phyloP scores from a whole-genome alignment of 1,140 invertebrate genomes.

The Eueides isabella region DNA sequence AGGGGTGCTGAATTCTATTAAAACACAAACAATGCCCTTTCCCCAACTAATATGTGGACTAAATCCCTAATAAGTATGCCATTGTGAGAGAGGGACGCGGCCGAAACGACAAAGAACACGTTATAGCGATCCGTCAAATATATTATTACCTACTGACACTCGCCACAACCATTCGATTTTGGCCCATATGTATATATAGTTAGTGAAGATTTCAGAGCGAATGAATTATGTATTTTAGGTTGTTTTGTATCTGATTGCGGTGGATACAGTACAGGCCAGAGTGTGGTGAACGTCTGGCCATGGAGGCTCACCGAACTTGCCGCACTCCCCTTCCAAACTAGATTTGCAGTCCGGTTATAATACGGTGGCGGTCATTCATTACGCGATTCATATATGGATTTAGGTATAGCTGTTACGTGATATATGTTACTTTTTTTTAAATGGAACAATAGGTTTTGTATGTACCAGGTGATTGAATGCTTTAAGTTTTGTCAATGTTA shows the following conservation, averaged over 20 bases:
- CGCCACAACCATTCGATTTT: background rate
- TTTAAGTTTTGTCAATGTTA: background rate
- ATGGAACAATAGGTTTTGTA: background rate
- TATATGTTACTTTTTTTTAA: background rate
- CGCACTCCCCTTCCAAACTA: constrained; percentile 79
- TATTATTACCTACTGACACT: constrained; percentile 40
- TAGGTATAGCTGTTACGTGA: constrained; percentile 52
- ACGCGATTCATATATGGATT: constrained; percentile 70
- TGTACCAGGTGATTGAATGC: background rate
- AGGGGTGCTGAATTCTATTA: constrained; percentile 75
- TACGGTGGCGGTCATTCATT: constrained; percentile 75
- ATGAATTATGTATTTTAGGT: constrained; percentile 43
- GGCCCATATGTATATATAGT: background rate
- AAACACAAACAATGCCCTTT: constrained; percentile 78
- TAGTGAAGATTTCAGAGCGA: constrained; percentile 24
- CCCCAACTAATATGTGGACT: constrained; percentile 82
- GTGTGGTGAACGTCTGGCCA: constrained; percentile 79
- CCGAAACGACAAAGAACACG: constrained; percentile 78
- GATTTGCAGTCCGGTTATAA: constrained; percentile 80
- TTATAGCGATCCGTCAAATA: constrained; percentile 75
- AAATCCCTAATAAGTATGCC: constrained; percentile 82
- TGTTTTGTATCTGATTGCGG: constrained; percentile 41
- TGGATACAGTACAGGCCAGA: constrained; percentile 65
- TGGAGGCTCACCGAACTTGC: constrained; percentile 79
- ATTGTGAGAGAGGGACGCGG: constrained; percentile 80